Evolutionary conservation across 2,888 invertebrate species (phyloP), one percentile per base, ranked within the genome.

Genomic region (Aporophyla nigra): DNA sequence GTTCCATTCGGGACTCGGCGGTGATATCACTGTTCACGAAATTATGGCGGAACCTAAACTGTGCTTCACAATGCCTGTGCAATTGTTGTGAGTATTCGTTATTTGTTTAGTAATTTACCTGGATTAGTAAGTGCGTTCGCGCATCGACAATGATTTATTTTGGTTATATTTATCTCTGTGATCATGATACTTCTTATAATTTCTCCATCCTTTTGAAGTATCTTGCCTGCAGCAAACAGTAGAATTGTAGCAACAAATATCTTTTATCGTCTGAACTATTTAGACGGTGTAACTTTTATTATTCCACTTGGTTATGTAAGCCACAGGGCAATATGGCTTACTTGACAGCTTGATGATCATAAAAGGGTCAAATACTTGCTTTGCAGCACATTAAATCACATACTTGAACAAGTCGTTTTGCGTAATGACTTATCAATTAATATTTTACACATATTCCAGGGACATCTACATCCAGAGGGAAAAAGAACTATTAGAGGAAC

Each of bases 21-120:
- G 99, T 2, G 99, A 99, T 93, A 98, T 99, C 70, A 98, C 98
- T 84, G 99, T 99, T 5, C 98, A 99, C 90, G 99, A 99, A 94
- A 98, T 98, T 68, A 98, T 99, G 98, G 98, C 98, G 0, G 99
- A 99, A 93, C 98, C 99, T 87, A 98, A 98, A 90, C 95, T 99
- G 16, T 98, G 98, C 90, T 99, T 98, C 91, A 97, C 97, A 66
- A 97, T 99, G 93, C 99, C 99, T 1, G 98, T 98, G 88, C 98
- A 99, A 93, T 95, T 99, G 83, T 95, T 99, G 98, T 99, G 96
- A 98, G 98, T 97, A 87, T 78, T 51, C 49, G 40, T n/a, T 46
- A 19, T 54, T 33, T 54, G 16, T 51, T 56, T 65, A 3, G 14
- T 2, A 51, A 27, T 63, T 40, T 49, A 33, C 12, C 4, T 21